Base-by-base conservation (phyloP, 2,113 vertebrate species). In the Serilophus lunatus region DNA sequence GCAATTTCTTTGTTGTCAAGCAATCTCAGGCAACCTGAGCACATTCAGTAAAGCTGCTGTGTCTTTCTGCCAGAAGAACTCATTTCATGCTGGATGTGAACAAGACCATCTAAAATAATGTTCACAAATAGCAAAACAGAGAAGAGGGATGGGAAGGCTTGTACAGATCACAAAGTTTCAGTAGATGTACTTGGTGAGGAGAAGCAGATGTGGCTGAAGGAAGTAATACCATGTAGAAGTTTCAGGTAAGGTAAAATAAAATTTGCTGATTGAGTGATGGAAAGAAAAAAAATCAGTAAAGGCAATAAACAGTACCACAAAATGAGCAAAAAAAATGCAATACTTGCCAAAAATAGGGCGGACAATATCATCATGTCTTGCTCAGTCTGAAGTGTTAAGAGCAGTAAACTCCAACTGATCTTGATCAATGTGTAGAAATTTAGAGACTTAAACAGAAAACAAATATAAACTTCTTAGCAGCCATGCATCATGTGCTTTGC, bases 81-180 rank as follows among this genome's bases (percentile, higher is more conserved):
- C 35, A 89, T 92, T 91, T 91, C 86, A 88, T 70, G 72, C 64
- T 87, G 81, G 47, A 89, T 86, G 44, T 64, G 35, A 87, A 56
- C 13, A 86, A 74, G 33, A 71, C 7, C 14, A 86, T 70, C 64
- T 69, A 49, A 83, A 94, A 89, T 44, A 74, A 47, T n/a, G 20
- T 68, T 60, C 83, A 81, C 60, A 92, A 89, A 78, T 47, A 51
- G 69, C 18, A 96, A 70, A 51, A 36, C 14, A 44, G 51, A 51
- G 74, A 71, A 84, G 49, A 20, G 18, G 44, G 24, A 45, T 78
- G 47, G 47, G 47, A 77, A 68, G 23, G 70, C 59, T 59, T 59
- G 28, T 40, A 40, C 24, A 54, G 56, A 79, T 51, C 44, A 40
- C 33, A 28, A 59, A 82, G 16, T 63, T 89, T 71, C 60, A 71